Conservation (phyloP, 2,888 invertebrate species). For the Tenthredo mesomela region DNA sequence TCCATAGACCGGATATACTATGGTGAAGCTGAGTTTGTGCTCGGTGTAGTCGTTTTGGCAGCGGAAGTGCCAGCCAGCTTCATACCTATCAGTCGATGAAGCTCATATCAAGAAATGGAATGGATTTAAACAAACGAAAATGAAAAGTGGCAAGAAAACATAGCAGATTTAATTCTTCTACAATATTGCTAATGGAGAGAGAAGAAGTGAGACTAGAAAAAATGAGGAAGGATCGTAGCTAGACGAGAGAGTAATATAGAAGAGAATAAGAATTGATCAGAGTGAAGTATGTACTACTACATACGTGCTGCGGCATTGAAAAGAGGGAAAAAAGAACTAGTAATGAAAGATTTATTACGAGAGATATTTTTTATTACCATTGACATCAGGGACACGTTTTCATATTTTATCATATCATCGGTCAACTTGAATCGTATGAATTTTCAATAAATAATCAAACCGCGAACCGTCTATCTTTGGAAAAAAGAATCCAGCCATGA, state of each 20-base stretch:
- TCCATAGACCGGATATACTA: neutral
- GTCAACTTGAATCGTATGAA: neutral
- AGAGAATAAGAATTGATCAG: conserved; percentile 17
- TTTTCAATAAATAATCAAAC: neutral
- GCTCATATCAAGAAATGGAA: neutral
- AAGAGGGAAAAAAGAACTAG: neutral
- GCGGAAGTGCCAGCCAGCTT: neutral
- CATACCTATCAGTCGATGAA: neutral
- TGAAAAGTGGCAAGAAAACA: neutral
- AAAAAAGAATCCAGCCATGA: conserved; percentile 3
- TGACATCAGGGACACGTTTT: neutral
- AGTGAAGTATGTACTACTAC: neutral
- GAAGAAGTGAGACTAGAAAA: neutral
- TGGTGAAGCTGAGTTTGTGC: neutral
- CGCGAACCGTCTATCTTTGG: neutral
- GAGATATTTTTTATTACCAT: neutral
- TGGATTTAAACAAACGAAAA: neutral
- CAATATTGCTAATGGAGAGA: conserved; percentile 4
- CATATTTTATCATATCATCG: neutral
- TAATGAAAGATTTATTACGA: neutral
- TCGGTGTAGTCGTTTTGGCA: neutral
- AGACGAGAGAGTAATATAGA: neutral
- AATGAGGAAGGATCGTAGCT: neutral
- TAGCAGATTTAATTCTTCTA: neutral
- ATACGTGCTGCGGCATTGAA: too few relatives aligned